Evolutionary conservation across 1,140 invertebrate species (phyloP).

Genomic region (Rhopalosiphum padi): DNA sequence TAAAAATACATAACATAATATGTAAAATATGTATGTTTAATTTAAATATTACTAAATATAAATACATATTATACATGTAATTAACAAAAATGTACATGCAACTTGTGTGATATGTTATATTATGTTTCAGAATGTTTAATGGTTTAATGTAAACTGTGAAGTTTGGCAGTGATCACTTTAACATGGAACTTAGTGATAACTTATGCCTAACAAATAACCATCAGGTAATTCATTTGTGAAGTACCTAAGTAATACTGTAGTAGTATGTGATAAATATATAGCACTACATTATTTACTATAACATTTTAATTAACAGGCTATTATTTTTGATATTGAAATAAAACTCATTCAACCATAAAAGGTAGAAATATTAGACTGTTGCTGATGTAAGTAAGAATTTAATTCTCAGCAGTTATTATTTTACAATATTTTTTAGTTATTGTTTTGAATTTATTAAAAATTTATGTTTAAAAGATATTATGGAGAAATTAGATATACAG

Average conservation of each 20-base stretch:
- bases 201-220: neutral
- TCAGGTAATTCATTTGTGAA: constrained; percentile 25
- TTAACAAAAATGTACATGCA: neutral
- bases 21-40: neutral
- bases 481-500: neutral
- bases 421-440: too few species aligned
- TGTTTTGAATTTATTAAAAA: too few species aligned
- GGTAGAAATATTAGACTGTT: neutral
- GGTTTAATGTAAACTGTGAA: neutral
- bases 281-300: neutral
- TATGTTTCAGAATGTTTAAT: constrained; percentile 37
- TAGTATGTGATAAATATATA: neutral
- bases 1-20: neutral
- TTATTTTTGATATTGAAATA: neutral
- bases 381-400: too few species aligned
- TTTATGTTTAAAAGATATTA: too few species aligned
- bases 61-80: neutral
- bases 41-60: neutral
- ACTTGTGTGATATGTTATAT: neutral
- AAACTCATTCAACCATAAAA: neutral
- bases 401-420: too few species aligned
- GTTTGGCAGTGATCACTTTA: neutral
- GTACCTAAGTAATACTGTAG: neutral
- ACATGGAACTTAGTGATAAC: constrained; percentile 14
- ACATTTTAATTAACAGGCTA: neutral